Base-by-base conservation (phyloP, 2,797 vertebrate species). In the Syngnathus acus region DNA sequence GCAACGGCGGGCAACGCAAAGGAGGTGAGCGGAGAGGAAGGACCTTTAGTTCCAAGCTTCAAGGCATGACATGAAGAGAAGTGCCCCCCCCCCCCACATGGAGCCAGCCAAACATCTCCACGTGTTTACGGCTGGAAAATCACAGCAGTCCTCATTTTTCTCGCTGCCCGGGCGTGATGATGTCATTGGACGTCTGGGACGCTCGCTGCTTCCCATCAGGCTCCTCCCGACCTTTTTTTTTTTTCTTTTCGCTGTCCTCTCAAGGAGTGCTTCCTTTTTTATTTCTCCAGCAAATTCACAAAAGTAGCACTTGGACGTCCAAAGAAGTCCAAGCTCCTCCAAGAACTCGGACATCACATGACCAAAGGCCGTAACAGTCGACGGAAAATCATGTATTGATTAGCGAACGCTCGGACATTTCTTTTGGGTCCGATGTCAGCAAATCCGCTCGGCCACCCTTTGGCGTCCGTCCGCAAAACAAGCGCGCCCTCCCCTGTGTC, bases 1-100 rank as follows among this genome's bases (percentile, higher is more conserved):
- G 82, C 80, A 81, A 84, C 47, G 4, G 19, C 1, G 70, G 74
- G 82, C 62, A 81, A 84, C 76, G 26, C 19, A 58, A 45, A 69
- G 4, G 39, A 53, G 50, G 40, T 1, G 23, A n/a, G 11, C 32
- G 4, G 8, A 16, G 39, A 16, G 38, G 39, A 54, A 8, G 42
- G 9, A 13, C 9, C 42, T 43, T 43, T 13, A 3, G 42, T 43
- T 11, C 9, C 42, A 43, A 43, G 1, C 10, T 43, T 43, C 9
- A 9, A 9, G 17, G 50, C n/a, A 51, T 51, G 50, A 51, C 50
- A 51, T 9, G 50, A 51, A 51, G 7, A 51, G 19, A 51, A n/a
- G 14, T 8, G 50, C 9, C 10, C 50, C 9, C 50, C 19, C n/a
- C n/a, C 26, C 26, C 26, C 26, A 32, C 26, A n/a, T 21, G 50